phyloP scores from a whole-genome alignment of 2,888 invertebrate genomes.

The Lampropteryx suffumata region DNA sequence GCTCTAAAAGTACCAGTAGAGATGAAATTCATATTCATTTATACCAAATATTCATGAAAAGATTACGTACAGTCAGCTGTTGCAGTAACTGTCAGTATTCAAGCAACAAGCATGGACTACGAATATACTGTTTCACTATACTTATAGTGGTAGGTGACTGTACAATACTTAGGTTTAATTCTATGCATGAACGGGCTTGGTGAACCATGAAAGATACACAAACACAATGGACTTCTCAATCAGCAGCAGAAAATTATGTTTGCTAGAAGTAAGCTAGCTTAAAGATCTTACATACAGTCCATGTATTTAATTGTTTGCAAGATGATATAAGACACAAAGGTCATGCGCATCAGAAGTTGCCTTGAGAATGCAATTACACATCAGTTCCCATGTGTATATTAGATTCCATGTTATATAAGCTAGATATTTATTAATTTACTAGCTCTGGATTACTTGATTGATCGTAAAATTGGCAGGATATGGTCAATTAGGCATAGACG shows the following conservation, averaged over 20 bases:
- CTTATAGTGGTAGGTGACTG: no score
- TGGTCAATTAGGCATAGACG: slow-evolving; percentile 60
- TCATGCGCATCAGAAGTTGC: slow-evolving; percentile 27
- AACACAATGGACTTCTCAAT: neutral
- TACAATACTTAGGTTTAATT: no score
- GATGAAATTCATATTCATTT: no score
- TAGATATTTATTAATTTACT: slow-evolving; percentile 29
- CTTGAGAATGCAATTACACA: slow-evolving; percentile 31
- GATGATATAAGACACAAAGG: slow-evolving; percentile 30
- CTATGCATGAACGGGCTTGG: no score
- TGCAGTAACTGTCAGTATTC: no score
- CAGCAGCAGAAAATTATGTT: neutral
- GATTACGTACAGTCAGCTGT: no score
- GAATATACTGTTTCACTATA: no score
- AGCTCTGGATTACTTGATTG: slow-evolving; percentile 40
- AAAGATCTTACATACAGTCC: slow-evolving; percentile 7
- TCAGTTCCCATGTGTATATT: slow-evolving; percentile 24
- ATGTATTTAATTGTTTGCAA: slow-evolving; percentile 25
- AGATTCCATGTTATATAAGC: slow-evolving; percentile 19
- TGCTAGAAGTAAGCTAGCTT: neutral
- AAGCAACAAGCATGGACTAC: no score
- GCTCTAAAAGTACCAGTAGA: no score
- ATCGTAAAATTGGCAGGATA: slow-evolving; percentile 62
- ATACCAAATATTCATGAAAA: no score
- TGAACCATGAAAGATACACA: no score